Conservation (phyloP, 1,140 invertebrate species). For the Pteromalus puparum region DNA sequence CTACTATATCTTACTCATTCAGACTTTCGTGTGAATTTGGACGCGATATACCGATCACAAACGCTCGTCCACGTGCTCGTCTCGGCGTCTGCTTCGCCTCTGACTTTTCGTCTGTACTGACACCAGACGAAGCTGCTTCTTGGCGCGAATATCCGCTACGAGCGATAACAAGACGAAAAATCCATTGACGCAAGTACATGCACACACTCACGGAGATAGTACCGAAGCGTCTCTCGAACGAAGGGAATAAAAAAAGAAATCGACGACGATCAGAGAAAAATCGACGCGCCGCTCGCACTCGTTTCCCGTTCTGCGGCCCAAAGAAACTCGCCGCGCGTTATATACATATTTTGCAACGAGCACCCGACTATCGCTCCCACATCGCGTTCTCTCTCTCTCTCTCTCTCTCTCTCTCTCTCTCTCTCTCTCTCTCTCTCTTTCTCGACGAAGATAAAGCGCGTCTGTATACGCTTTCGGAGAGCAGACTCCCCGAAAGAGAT, state of each 20-base stretch:
- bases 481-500: neutral
- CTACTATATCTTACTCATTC: neutral
- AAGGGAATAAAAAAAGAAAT: conserved; percentile 44
- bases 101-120: neutral
- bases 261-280: neutral
- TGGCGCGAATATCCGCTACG: neutral
- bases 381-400: too few species aligned
- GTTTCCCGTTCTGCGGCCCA: neutral
- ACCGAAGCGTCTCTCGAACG: conserved; percentile 46
- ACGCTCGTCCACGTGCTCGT: conserved; percentile 35
- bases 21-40: too few species aligned
- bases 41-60: neutral
- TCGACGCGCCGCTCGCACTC: too few species aligned
- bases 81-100: conserved; percentile 1
- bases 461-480: too few species aligned
- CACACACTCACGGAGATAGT: conserved; percentile 21
- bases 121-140: neutral
- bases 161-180: conserved; percentile 59
- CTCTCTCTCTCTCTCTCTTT: too few species aligned
- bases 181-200: conserved; percentile 67
- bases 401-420: too few species aligned
- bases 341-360: neutral
- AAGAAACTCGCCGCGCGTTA: neutral
- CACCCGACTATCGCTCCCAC: too few species aligned
- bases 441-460: too few species aligned